Base-by-base conservation (phyloP, 2,797 vertebrate species). In the Sciaenops ocellatus region DNA sequence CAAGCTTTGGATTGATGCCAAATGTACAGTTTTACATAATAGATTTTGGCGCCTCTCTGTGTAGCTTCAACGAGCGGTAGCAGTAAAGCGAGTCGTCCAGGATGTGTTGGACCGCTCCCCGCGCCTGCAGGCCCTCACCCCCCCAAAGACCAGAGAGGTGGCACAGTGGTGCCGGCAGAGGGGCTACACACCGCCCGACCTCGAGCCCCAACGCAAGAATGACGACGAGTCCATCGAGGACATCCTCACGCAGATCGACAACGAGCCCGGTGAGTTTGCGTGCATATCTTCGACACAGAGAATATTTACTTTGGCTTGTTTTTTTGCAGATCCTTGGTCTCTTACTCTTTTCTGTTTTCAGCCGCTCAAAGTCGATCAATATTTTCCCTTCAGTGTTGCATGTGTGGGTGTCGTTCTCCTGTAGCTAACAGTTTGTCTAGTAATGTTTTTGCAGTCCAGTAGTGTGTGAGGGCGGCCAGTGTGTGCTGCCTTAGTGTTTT, bases 171-270 rank as follows among this genome's bases (percentile, higher is more conserved):
- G 98, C 79, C 96, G 98, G 1, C 97, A 97, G 85, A 96, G 96
- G 4, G 98, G 98, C 78, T 98, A 98, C 91, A 99, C 98, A 0
- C 98, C 97, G 0, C 94, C 94, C 0, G 94, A 99, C 84, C 97
- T 97, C 0, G 98, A 99, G 91, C 95, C 94, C 55, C 88, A 95
- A 60, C 91, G 91, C 20, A 94, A 60, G 0, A 91, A 80, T 0
- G 97, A 98, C 0, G 96, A 97, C 52, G 97, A 98, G 87, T 98
- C 97, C 0, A 98, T 99, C 1, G 98, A 99, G 87, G 98, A 99
- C 0, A 98, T 99, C 82, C 95, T 99, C 72, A 98, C 97, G 0
- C 98, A 97, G 93, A 99, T 99, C 12, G 98, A 99, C 93, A 99
- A 90, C 0, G 98, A 99, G 86, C 97, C 98, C 9, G 97, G 98